A percentile compares a stretch with the other conserved stretches of the same genome.
These are phyloP conservation scores for Helarctos malayanus DNA, from an alignment of 2,797 vertebrate genomes.

Conservation along the genomic window DNA sequence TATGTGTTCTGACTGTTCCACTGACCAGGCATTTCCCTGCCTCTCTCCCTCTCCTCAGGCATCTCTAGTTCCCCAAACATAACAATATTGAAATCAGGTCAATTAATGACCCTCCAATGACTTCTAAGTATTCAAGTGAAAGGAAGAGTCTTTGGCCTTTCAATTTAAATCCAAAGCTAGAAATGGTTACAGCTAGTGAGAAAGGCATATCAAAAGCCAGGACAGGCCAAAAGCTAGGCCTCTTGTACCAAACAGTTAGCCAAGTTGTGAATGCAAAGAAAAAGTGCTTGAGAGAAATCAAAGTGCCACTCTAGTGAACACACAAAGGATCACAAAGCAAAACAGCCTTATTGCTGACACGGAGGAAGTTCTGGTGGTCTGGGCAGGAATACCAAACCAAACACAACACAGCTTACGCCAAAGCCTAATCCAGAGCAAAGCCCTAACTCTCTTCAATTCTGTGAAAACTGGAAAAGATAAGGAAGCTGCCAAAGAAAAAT, in stretches of 20 bases:
- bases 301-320: neutral
- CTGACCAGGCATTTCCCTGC: neutral
- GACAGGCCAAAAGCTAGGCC: neutral
- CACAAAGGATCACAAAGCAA: neutral
- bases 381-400: neutral
- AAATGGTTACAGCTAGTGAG: neutral
- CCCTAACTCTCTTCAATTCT: neutral
- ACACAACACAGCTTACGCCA: neutral
- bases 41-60: neutral
- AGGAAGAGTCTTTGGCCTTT: neutral
- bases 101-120: neutral
- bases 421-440: neutral
- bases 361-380: neutral
- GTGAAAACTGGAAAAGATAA: neutral
- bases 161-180: neutral
- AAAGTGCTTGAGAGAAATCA: neutral
- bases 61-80: neutral
- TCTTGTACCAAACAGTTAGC: neutral
- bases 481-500: neutral
- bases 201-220: neutral
- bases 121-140: neutral
- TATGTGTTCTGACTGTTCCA: neutral
- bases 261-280: neutral
- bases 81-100: neutral
- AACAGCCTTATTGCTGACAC: neutral